A percentile compares a stretch with the other conserved stretches of the same genome.
Conservation (phyloP, 2,888 invertebrate species). For the Himalopsyche tibetana region DNA sequence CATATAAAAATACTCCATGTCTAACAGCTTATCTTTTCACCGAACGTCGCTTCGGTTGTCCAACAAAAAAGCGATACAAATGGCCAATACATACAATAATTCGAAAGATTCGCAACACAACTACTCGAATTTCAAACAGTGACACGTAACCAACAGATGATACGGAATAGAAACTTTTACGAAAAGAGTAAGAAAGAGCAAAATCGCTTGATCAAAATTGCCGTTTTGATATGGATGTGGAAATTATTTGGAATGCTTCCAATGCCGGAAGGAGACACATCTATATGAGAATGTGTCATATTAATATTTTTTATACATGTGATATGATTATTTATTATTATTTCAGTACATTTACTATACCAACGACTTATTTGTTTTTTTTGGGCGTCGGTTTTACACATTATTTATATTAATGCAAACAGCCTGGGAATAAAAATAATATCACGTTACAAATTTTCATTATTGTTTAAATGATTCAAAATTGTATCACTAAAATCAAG, state of each 20-base stretch:
- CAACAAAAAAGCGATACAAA: slow-evolving; percentile 22
- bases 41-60: neutral
- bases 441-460: no score
- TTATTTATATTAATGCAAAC: no score
- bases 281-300: slow-evolving; percentile 23
- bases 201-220: neutral
- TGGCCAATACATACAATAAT: slow-evolving; percentile 11
- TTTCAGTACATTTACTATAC: neutral
- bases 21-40: neutral
- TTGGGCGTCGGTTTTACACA: no score
- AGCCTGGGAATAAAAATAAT: no score
- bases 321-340: slow-evolving; percentile 23
- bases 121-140: neutral
- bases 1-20: no score
- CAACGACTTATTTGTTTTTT: no score
- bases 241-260: slow-evolving; percentile 23
- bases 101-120: neutral
- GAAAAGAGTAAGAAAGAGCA: neutral
- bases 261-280: slow-evolving; percentile 35
- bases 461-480: no score
- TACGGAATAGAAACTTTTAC: neutral
- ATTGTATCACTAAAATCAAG: no score
- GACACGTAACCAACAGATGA: neutral
- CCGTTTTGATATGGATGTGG: neutral
- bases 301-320: slow-evolving; percentile 13